phyloP scores from a whole-genome alignment of 2,888 invertebrate genomes.

The Cataglyphis rosenhaueri region DNA sequence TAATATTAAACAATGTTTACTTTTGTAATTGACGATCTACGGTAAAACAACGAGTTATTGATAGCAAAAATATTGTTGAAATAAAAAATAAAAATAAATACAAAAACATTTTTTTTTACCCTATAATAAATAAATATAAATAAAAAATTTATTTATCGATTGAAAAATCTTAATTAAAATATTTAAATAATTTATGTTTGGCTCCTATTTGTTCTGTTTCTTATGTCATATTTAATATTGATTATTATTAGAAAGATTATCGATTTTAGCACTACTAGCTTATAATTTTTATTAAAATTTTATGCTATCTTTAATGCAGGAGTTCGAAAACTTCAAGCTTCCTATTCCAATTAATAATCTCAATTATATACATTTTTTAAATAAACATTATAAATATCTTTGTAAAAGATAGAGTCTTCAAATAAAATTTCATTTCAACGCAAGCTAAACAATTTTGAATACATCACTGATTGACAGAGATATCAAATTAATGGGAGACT shows the following conservation, averaged over 20 bases:
- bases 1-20: background rate
- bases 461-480: background rate
- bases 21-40: background rate
- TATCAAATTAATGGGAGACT: slow-evolving; percentile 17
- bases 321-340: background rate
- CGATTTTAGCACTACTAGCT: too few relatives aligned
- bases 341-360: background rate
- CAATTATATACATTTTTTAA: background rate
- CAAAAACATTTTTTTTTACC: background rate
- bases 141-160: background rate
- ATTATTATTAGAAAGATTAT: too few relatives aligned
- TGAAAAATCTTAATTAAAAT: background rate
- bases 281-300: background rate
- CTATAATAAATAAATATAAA: background rate
- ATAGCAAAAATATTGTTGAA: background rate
- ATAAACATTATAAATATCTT: background rate
- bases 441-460: background rate
- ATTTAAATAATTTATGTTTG: background rate
- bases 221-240: too few relatives aligned
- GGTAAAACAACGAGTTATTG: background rate
- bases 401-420: background rate
- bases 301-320: too few relatives aligned
- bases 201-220: too few relatives aligned
- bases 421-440: background rate
- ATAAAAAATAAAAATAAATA: background rate